Percentiles rank a stretch among this genome's conserved stretches.
phyloP scores from a whole-genome alignment of 2,797 vertebrate genomes.

The Balearica regulorum region DNA sequence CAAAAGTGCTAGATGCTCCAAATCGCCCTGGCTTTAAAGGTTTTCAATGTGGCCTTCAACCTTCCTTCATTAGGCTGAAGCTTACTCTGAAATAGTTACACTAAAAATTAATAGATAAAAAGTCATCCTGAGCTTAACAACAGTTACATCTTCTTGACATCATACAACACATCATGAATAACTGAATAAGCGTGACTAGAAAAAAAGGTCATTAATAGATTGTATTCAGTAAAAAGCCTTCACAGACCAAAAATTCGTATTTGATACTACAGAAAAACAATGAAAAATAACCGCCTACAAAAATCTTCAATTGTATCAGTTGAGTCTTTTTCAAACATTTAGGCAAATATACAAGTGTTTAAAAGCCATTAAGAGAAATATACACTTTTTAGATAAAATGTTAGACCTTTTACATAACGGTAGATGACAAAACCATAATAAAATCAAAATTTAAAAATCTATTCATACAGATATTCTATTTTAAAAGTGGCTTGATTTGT shows the following conservation, averaged over 20 bases:
- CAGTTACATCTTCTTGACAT: slow-evolving; percentile 36
- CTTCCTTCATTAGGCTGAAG: neutral
- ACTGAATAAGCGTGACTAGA: neutral
- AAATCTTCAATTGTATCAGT: neutral
- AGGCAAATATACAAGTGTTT: neutral
- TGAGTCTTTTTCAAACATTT: neutral
- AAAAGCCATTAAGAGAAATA: neutral
- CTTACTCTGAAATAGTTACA: neutral
- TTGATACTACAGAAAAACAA: neutral
- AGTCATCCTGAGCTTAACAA: neutral
- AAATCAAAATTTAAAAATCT: neutral
- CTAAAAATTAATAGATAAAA: neutral
- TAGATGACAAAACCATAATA: neutral
- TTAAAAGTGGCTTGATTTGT: neutral
- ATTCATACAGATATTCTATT: neutral
- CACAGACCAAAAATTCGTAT: neutral
- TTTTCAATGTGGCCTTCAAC: neutral
- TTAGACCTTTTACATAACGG: neutral
- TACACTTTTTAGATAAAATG: neutral
- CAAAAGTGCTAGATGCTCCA: neutral
- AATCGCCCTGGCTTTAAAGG: neutral
- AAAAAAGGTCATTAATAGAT: slow-evolving; percentile 28
- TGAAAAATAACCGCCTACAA: neutral
- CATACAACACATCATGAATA: slow-evolving; percentile 37
- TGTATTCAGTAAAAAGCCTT: slow-evolving; percentile 15